Evolutionary conservation across 2,113 vertebrate species (phyloP).

Genomic region (Phylloscopus trochilus): DNA sequence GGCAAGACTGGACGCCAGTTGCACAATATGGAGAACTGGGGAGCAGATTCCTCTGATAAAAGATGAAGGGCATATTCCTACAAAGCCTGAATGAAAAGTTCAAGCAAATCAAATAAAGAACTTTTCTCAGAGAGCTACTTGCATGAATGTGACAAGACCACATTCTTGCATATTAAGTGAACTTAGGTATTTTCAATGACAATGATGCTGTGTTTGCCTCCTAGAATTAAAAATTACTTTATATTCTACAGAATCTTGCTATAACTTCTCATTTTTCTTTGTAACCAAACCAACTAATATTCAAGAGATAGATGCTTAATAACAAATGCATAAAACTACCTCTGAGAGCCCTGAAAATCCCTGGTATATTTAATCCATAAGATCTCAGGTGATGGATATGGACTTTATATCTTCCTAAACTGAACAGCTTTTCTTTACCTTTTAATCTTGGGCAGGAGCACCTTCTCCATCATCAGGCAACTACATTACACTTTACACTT

Average conservation of each 20-base stretch:
- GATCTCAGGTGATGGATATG: not conserved
- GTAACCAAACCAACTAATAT: not conserved
- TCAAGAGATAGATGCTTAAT: not conserved
- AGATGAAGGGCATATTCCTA: not conserved
- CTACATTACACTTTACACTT: not conserved
- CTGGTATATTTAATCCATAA: not conserved
- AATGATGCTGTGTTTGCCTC: not conserved
- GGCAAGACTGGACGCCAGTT: accelerated
- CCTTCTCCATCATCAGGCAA: not conserved
- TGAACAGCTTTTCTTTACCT: not conserved
- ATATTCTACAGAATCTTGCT: not conserved
- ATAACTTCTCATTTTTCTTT: not conserved
- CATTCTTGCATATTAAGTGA: not conserved
- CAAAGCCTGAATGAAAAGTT: not conserved
- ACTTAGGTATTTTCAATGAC: not conserved
- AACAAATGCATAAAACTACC: not conserved
- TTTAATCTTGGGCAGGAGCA: not conserved
- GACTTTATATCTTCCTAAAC: not conserved
- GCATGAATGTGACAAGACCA: not conserved
- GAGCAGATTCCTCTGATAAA: not conserved
- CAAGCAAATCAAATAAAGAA: not conserved
- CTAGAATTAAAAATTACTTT: not conserved
- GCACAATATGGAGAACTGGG: not conserved
- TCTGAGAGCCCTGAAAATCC: not conserved
- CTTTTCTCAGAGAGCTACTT: not conserved